Evolutionary conservation across 1,140 invertebrate genomes (phyloP).

Genomic region (Arctopsyche grandis): DNA sequence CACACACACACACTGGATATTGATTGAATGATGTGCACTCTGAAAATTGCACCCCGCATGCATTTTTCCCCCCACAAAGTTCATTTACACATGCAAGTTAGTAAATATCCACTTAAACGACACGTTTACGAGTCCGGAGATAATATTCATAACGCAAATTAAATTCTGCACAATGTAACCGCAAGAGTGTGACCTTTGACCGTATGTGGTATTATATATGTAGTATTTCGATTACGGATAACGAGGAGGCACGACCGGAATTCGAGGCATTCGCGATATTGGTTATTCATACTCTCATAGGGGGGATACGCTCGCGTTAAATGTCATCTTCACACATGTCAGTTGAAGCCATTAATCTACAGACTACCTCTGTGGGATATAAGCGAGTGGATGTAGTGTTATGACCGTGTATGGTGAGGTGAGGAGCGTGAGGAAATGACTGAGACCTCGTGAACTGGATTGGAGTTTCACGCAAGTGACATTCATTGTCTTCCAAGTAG

Average conservation of each 20-base stretch:
- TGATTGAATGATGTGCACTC: too few species aligned
- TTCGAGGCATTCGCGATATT: conserved; percentile 38
- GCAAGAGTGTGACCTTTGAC: not conserved
- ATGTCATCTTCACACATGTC: conserved; percentile 53
- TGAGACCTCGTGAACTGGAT: conserved; percentile 16
- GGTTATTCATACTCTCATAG: conserved; percentile 35
- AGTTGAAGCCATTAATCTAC: conserved; percentile 47
- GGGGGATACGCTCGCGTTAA: conserved; percentile 40
- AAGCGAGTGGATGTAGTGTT: not conserved
- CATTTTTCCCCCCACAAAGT: too few species aligned
- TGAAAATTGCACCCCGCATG: too few species aligned
- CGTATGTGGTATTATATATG: not conserved
- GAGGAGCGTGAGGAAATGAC: conserved; percentile 25
- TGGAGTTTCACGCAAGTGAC: conserved; percentile 35
- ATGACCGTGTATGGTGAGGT: conserved; percentile 27
- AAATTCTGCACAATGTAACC: not conserved
- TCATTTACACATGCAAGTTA: not conserved
- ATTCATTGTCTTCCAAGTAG: conserved; percentile 34
- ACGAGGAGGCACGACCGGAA: conserved; percentile 10
- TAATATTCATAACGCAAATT: not conserved
- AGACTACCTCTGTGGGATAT: not conserved
- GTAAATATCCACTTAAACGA: not conserved
- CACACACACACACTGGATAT: too few species aligned
- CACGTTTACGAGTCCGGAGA: not conserved
- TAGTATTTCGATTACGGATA: not conserved